These are phyloP conservation scores for Callithrix jacchus DNA, from an alignment of 2,113 vertebrate genomes.

Conservation along the genomic window DNA sequence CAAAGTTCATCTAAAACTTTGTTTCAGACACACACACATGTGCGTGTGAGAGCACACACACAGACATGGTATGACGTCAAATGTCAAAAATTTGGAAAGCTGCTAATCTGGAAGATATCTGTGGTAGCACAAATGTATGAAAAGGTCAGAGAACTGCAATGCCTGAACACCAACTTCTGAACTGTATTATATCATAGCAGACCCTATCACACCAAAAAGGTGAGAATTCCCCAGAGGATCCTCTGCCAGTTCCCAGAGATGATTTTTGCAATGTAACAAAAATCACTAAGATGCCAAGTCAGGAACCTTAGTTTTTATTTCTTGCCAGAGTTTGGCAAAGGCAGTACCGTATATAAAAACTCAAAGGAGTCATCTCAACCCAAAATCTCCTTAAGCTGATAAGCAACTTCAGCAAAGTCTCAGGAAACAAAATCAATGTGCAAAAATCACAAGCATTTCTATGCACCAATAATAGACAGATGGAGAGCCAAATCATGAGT, in stretches of 20 bases:
- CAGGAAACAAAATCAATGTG: no score
- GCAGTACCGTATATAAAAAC: neutral
- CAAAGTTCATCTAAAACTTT: constrained; percentile 6
- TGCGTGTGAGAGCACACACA: neutral
- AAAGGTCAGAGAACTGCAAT: neutral
- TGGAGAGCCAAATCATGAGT: no score
- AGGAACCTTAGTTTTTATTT: neutral
- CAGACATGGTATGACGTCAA: neutral
- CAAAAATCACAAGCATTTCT: no score
- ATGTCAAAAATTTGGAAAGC: neutral
- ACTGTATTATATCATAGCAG: neutral
- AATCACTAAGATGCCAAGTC: neutral
- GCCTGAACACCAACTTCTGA: neutral
- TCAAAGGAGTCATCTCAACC: no score
- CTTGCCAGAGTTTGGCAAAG: neutral
- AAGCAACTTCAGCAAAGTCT: no score
- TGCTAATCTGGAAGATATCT: neutral
- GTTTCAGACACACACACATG: neutral
- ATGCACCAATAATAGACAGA: no score
- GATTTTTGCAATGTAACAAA: neutral
- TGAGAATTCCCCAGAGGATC: neutral
- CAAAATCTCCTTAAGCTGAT: no score
- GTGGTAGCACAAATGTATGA: neutral
- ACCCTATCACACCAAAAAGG: neutral
- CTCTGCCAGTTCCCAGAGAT: neutral